Evolutionary conservation across 2,797 vertebrate species (phyloP), one percentile per base, ranked within the genome.

Genomic region (Pelodytes ibericus): DNA sequence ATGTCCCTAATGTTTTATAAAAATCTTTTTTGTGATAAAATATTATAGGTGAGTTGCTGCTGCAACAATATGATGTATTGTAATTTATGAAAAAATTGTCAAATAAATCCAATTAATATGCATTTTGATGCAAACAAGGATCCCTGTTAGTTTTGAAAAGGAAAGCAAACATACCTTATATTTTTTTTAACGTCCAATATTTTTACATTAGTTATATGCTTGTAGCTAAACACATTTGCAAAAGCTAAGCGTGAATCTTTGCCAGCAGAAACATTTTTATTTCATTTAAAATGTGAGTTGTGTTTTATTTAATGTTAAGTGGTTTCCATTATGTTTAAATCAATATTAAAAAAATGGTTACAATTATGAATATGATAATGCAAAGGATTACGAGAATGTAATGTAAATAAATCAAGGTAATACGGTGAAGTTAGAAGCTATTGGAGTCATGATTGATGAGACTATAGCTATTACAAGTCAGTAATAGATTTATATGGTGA

Each of bases 261-360:
- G 76, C 70, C 77, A 79, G 44, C 13, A 33, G 71, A 73, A 79
- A 79, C 64, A 73, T 73, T 62, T 70, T 62, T 79, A 79, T 79
- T 79, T 67, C 77, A 79, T 44, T 79, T 78, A 73, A 74, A 79
- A 51, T 68, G 62, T 78, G 70, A 73, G 63, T n/a, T 73, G 51
- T 79, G 64, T 69, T 79, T 66, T 79, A 79, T 79, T 79, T 79
- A 79, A 79, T 79, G 77, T 69, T 79, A 74, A 79, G 77, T 79
- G 77, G 64, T 79, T 73, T 73, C 77, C 77, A 79, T 79, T 79
- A 79, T 63, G 71, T 58, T 78, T 65, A 68, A 79, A 79, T 79
- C 71, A 79, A 79, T 79, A 79, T 57, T 69, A 79, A 79, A 61
- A n/a, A 57, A 72, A 73, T 79, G 77, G 57, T 58, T 69, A 44